A percentile compares a stretch with the other conserved stretches of the same genome.
These are phyloP conservation scores for Condylura cristata DNA, from an alignment of 2,113 vertebrate species.

Conservation along the genomic window DNA sequence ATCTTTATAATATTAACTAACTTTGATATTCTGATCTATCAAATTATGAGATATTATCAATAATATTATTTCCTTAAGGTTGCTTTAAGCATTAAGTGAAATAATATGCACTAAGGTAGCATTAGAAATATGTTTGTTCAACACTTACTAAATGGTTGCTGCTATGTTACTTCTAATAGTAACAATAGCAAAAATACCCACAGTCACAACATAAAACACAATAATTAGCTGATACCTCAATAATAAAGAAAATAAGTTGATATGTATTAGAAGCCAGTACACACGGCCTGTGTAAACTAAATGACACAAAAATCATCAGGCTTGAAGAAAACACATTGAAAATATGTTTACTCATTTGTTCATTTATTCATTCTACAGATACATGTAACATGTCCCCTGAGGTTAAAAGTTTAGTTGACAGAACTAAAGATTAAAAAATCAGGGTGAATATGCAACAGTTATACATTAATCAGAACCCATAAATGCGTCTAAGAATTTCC, in stretches of 20 bases:
- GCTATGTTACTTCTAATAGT: neutral
- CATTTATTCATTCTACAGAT: neutral
- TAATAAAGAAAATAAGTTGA: neutral
- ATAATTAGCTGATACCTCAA: neutral
- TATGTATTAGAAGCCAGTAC: neutral
- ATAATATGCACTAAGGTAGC: neutral
- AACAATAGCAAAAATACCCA: neutral
- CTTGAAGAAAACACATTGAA: neutral
- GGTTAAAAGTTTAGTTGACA: neutral
- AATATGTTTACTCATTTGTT: neutral
- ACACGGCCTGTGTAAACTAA: neutral
- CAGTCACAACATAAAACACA: neutral
- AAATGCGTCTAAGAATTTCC: neutral
- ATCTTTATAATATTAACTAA: neutral
- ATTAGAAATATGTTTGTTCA: neutral
- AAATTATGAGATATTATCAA: neutral
- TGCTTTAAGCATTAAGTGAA: neutral
- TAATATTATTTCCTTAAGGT: neutral
- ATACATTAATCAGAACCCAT: neutral
- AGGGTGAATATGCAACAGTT: neutral
- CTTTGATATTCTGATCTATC: neutral
- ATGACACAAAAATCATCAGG: neutral
- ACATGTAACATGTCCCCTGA: neutral
- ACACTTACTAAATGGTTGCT: neutral
- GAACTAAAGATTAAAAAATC: neutral